Evolutionary conservation across 2,888 invertebrate genomes (phyloP).

Genomic region (Notocelia uddmanniana): DNA sequence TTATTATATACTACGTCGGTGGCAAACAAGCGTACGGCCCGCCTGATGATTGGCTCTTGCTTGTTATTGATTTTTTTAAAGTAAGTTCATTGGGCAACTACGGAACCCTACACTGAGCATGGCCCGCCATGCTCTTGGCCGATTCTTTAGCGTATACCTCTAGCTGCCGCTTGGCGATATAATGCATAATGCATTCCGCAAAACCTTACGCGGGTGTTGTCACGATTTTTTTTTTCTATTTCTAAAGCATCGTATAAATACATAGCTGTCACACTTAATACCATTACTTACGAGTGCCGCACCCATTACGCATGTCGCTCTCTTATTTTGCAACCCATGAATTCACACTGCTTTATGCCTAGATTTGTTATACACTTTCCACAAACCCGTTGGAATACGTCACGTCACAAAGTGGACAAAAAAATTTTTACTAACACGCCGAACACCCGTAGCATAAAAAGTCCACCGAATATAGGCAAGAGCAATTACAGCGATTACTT

Average conservation of each 20-base stretch:
- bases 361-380: slow-evolving; percentile 3
- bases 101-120: no score
- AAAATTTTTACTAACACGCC: background rate
- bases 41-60: no score
- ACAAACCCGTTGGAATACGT: background rate
- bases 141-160: no score
- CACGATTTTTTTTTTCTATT: background rate
- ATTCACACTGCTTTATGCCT: slow-evolving; percentile 8
- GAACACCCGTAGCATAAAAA: background rate
- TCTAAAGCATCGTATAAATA: slow-evolving; percentile 14
- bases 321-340: slow-evolving; percentile 33
- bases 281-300: slow-evolving; percentile 28
- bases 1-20: no score
- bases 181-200: background rate
- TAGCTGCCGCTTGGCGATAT: background rate
- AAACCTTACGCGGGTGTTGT: background rate
- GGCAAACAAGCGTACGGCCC: no score
- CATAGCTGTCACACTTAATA: slow-evolving; percentile 22
- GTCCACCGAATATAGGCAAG: background rate
- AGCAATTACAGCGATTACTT: background rate
- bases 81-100: no score
- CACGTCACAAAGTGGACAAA: background rate
- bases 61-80: no score
- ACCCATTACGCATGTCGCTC: slow-evolving; percentile 28
- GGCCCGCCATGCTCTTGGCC: no score